These are phyloP conservation scores for Clarias platycephalus DNA, from an alignment of 2,797 vertebrate genomes.

Conservation along the genomic window DNA sequence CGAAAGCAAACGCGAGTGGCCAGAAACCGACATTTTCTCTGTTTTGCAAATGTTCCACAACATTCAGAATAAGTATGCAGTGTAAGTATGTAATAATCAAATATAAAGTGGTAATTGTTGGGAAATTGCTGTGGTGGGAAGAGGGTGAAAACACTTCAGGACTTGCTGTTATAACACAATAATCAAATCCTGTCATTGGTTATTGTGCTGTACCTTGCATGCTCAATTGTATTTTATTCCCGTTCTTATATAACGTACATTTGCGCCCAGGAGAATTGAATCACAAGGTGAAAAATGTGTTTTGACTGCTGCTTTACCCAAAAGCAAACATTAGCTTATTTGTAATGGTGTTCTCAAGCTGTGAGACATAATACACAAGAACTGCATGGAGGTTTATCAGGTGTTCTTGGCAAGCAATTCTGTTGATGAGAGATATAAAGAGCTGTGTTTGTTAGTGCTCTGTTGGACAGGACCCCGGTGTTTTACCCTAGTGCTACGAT, in stretches of 20 bases:
- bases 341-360: slow-evolving; percentile 13
- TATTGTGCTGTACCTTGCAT: neutral
- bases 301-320: slow-evolving; percentile 9
- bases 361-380: slow-evolving; percentile 5
- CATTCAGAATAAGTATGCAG: too few species aligned
- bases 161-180: neutral
- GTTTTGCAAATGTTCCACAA: neutral
- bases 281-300: slow-evolving; percentile 14
- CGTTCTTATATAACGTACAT: neutral
- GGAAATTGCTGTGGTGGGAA: neutral
- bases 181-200: neutral
- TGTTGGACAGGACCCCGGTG: slow-evolving; percentile 20
- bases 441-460: neutral
- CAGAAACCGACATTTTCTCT: neutral
- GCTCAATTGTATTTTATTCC: neutral
- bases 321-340: slow-evolving; percentile 33
- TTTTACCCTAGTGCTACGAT: neutral
- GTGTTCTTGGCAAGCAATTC: neutral
- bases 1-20: neutral
- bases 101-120: neutral
- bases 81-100: neutral
- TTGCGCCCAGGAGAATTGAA: neutral
- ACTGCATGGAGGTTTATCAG: neutral
- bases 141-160: neutral
- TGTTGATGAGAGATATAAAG: slow-evolving; percentile 4